These are phyloP conservation scores for Gallinago solitaria DNA, from an alignment of 2,797 vertebrate species.

Conservation along the genomic window DNA sequence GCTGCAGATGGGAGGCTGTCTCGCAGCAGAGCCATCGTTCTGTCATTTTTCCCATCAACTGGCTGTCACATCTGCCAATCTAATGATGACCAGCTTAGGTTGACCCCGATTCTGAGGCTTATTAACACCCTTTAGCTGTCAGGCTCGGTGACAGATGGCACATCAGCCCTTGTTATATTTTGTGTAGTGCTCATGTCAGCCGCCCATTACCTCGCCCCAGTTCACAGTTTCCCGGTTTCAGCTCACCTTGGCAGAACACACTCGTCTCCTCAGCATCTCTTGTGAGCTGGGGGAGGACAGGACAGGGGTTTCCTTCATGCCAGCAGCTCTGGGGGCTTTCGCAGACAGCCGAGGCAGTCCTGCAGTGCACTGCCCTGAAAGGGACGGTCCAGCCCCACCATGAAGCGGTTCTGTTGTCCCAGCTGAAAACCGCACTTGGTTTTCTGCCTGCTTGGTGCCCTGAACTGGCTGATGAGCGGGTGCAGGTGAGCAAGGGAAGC, in stretches of 20 bases:
- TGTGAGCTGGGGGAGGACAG: neutral
- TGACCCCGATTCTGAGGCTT: slow-evolving; percentile 53
- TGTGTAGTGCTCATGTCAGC: neutral
- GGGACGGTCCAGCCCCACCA: neutral
- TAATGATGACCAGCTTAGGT: neutral
- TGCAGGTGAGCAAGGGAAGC: neutral
- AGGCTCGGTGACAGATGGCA: slow-evolving; percentile 25
- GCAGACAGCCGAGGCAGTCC: neutral
- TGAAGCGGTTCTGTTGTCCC: neutral
- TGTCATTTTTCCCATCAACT: slow-evolving; percentile 9
- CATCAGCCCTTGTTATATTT: slow-evolving; percentile 18
- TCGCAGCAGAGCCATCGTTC: neutral
- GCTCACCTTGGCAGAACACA: neutral
- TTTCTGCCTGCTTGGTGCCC: neutral
- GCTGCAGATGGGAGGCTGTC: neutral
- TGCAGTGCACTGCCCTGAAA: neutral
- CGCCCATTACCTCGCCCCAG: neutral
- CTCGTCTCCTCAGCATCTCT: neutral
- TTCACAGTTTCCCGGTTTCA: neutral
- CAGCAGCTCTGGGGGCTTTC: neutral
- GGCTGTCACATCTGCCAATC: slow-evolving; percentile 47
- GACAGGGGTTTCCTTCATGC: neutral
- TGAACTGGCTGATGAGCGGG: neutral
- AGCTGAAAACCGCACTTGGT: neutral
- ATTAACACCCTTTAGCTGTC: slow-evolving; percentile 50